Evolutionary conservation across 2,888 invertebrate species (phyloP).

Genomic region (Archips crataeganus): DNA sequence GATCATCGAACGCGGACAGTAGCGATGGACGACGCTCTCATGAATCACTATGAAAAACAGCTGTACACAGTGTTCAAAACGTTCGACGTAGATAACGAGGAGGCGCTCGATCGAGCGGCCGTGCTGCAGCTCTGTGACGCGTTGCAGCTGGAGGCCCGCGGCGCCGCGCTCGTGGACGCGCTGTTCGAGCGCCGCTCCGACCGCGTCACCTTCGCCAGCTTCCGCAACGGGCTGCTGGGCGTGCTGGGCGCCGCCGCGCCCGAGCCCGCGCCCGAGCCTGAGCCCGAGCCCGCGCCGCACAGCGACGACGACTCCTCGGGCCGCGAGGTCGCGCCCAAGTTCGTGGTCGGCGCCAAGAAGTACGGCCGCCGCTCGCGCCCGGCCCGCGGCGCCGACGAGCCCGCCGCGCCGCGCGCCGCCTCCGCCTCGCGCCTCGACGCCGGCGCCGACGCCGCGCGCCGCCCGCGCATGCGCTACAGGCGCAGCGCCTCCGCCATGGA

Average conservation of each 20-base stretch:
- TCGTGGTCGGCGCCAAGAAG: conserved; percentile 90
- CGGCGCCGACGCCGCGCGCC: conserved; percentile 45
- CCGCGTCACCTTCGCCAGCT: conserved; percentile 89
- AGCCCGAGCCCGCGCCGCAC: conserved; percentile 54
- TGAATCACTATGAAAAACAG: conserved; percentile 93
- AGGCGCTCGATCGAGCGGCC: conserved; percentile 88
- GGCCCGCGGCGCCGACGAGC: conserved; percentile 58
- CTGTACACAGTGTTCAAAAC: conserved; percentile 92
- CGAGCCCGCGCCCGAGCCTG: conserved; percentile 50
- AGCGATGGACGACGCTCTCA: conserved; percentile 71
- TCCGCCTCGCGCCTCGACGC: conserved; percentile 66
- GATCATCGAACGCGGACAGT: conserved; percentile 33
- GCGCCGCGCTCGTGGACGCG: conserved; percentile 86
- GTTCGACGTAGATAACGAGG: conserved; percentile 90
- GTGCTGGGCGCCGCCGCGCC: conserved; percentile 85
- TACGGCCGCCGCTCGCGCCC: conserved; percentile 91
- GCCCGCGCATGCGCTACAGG: conserved; percentile 30
- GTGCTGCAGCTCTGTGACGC: conserved; percentile 90
- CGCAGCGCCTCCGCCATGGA: conserved; percentile 40
- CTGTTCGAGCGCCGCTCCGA: conserved; percentile 83
- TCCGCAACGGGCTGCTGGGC: conserved; percentile 90
- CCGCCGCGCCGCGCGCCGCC: conserved; percentile 56
- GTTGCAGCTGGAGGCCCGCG: conserved; percentile 91
- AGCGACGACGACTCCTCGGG: conserved; percentile 87
- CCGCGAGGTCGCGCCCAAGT: conserved; percentile 90